Evolutionary conservation across 2,888 invertebrate genomes (phyloP).

Genomic region (Meteorus colon): DNA sequence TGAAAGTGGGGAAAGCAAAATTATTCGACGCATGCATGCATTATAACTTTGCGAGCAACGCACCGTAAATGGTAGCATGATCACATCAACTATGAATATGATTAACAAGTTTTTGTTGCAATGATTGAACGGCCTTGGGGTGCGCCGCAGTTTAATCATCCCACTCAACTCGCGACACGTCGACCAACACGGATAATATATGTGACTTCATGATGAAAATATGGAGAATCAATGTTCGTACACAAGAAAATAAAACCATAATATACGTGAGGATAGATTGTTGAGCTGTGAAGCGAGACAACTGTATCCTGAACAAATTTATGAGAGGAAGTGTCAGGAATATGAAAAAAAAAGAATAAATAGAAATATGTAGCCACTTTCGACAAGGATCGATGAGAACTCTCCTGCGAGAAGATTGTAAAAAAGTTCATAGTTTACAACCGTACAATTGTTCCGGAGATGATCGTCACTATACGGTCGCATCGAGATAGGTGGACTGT

Average conservation of each 20-base stretch:
- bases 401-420: too few relatives aligned
- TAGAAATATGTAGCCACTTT: too few relatives aligned
- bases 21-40: neutral
- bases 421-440: too few relatives aligned
- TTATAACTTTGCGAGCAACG: neutral
- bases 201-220: neutral
- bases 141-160: slow-evolving; percentile 34
- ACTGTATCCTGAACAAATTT: neutral
- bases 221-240: neutral
- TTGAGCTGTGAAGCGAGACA: neutral
- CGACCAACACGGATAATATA: neutral
- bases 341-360: too few relatives aligned
- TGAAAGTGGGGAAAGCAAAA: neutral
- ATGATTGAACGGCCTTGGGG: slow-evolving; percentile 40
- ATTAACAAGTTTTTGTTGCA: slow-evolving; percentile 35
- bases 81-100: neutral
- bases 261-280: neutral
- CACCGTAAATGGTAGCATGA: slow-evolving; percentile 39
- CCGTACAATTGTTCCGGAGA: neutral
- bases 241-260: neutral
- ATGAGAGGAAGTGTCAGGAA: too few relatives aligned
- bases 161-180: slow-evolving; percentile 26
- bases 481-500: neutral
- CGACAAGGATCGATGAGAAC: too few relatives aligned
- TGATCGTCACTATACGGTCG: neutral